Evolutionary conservation across 2,888 invertebrate genomes (phyloP).

Genomic region (Muschampia plurimacula): DNA sequence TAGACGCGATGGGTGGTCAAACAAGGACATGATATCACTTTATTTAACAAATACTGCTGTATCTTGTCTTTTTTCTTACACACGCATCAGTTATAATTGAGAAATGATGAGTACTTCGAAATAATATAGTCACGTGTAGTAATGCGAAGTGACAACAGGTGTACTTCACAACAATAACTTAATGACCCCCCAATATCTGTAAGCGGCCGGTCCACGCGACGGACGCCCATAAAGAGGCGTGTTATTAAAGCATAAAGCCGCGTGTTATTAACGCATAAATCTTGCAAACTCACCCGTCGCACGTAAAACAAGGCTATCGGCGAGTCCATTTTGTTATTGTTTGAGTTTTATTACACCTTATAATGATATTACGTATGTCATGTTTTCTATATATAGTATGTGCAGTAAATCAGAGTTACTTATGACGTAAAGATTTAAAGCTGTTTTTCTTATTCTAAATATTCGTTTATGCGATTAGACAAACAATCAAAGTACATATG

Average conservation of each 20-base stretch:
- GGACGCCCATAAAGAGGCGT: constrained; percentile 45
- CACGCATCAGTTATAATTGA: too few relatives aligned
- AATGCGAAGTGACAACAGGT: constrained; percentile 1
- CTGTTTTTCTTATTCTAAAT: too few relatives aligned
- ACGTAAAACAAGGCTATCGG: constrained; percentile 24
- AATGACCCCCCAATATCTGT: constrained; percentile 33
- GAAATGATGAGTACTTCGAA: too few relatives aligned
- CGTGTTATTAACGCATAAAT: constrained; percentile 53
- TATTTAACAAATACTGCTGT: too few relatives aligned
- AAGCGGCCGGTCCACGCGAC: constrained; percentile 9
- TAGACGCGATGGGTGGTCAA: too few relatives aligned
- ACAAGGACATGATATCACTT: too few relatives aligned
- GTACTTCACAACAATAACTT: constrained; percentile 29
- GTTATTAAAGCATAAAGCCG: constrained; percentile 53
- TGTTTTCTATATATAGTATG: background rate
- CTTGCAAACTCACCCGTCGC: constrained; percentile 43
- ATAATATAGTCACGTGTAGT: too few relatives aligned
- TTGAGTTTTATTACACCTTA: constrained; percentile 13
- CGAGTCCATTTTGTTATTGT: constrained; percentile 26
- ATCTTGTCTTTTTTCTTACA: too few relatives aligned
- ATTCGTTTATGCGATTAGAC: too few relatives aligned
- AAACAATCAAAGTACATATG: too few relatives aligned
- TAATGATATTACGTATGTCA: background rate
- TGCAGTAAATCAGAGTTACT: background rate
- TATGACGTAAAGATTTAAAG: too few relatives aligned